These are phyloP conservation scores for Myotis brandtii DNA, from an alignment of 2,113 vertebrate genomes.

Conservation along the genomic window DNA sequence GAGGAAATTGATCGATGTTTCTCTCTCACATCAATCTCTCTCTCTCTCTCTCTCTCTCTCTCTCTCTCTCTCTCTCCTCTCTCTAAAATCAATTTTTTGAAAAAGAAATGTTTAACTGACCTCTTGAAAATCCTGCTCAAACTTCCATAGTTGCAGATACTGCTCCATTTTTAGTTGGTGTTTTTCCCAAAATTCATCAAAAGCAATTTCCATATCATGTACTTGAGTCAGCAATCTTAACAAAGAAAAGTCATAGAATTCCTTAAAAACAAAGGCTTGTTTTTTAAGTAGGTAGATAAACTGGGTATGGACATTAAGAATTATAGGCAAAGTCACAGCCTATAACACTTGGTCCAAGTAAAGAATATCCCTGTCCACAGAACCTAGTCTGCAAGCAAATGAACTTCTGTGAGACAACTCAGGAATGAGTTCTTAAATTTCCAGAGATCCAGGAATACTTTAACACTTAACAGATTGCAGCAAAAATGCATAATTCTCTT, in stretches of 20 bases:
- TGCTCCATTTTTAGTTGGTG: constrained; percentile 97
- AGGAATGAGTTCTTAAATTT: background rate
- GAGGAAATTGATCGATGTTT: background rate
- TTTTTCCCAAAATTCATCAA: constrained; percentile 99
- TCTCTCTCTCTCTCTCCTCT: background rate
- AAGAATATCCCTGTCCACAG: background rate
- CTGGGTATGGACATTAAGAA: background rate
- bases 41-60: background rate
- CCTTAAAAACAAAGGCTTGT: background rate
- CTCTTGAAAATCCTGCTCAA: constrained; percentile 96
- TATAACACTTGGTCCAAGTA: background rate
- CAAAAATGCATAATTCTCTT: background rate
- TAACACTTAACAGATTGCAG: background rate
- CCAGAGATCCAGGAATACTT: background rate
- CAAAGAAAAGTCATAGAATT: constrained; percentile 63
- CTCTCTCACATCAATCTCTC: background rate
- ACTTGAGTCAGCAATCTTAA: constrained; percentile 94
- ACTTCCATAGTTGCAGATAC: constrained; percentile 94
- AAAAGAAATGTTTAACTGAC: constrained; percentile 81
- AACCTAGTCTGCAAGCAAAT: background rate
- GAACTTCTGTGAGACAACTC: background rate
- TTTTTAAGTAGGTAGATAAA: background rate
- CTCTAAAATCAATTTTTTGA: background rate
- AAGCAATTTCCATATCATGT: constrained; percentile 96
- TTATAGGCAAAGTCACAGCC: background rate